Percentiles rank a stretch among this genome's conserved stretches.
Conservation (phyloP, 2,888 invertebrate genomes). For the Hetaerina titia region DNA sequence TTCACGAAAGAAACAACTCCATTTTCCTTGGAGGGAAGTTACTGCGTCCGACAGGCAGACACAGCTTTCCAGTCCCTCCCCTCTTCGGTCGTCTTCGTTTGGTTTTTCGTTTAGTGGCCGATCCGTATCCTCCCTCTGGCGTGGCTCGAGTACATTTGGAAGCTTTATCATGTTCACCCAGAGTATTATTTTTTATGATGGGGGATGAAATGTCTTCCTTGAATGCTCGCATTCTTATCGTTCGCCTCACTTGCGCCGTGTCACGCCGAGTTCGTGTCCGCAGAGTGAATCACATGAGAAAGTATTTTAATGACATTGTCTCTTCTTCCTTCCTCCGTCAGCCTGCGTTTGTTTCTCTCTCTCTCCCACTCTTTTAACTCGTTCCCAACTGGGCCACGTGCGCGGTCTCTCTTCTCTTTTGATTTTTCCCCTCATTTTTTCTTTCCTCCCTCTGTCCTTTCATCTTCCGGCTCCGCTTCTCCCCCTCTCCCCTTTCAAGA, state of each 20-base stretch:
- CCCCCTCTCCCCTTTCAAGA: background rate
- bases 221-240: background rate
- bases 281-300: background rate
- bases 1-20: background rate
- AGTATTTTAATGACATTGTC: conserved; percentile 7
- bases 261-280: background rate
- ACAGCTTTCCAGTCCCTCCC: background rate
- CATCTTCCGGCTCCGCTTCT: background rate
- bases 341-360: background rate
- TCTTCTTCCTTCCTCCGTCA: background rate
- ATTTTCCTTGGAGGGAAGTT: background rate
- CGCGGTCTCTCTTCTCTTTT: background rate
- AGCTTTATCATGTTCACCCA: background rate
- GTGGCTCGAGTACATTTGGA: background rate
- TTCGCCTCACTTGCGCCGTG: background rate
- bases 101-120: background rate
- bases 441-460: background rate
- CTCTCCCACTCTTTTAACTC: background rate
- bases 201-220: background rate
- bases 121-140: background rate
- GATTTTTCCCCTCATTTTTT: background rate
- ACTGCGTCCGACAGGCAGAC: background rate
- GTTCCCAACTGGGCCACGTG: conserved; percentile 2
- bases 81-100: background rate
- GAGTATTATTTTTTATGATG: background rate